Evolutionary conservation across 2,113 vertebrate species (phyloP).

Genomic region (Perccottus glenii): DNA sequence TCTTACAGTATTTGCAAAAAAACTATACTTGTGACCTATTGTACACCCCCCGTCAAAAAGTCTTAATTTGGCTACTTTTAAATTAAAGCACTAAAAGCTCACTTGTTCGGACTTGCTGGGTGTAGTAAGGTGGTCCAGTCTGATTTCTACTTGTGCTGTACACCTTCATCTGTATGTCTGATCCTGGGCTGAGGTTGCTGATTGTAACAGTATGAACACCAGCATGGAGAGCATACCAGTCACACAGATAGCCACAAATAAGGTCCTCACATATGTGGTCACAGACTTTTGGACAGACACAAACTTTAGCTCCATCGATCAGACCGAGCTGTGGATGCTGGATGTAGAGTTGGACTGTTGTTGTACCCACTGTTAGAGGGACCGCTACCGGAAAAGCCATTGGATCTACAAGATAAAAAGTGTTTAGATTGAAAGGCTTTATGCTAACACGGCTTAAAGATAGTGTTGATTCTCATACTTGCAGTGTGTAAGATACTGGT

Average conservation of each 20-base stretch:
- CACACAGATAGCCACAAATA: constrained; percentile 40
- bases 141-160: constrained; percentile 77
- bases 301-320: constrained; percentile 70
- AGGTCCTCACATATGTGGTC: constrained; percentile 25
- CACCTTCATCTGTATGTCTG: constrained; percentile 79
- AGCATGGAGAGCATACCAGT: constrained; percentile 53
- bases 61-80: neutral
- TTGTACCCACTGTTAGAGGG: constrained; percentile 50
- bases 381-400: constrained; percentile 57
- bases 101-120: constrained; percentile 82
- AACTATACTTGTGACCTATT: no score
- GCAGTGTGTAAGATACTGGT: constrained; percentile 79
- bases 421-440: neutral
- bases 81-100: constrained; percentile 46
- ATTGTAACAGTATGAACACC: constrained; percentile 69
- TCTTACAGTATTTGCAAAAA: no score
- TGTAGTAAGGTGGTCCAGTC: constrained; percentile 74
- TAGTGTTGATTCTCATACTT: constrained; percentile 71
- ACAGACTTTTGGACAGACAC: constrained; percentile 58
- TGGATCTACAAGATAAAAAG: constrained; percentile 57
- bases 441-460: neutral
- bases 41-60: no score
- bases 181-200: constrained; percentile 78
- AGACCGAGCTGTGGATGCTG: constrained; percentile 55
- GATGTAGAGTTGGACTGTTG: constrained; percentile 64